phyloP scores from a whole-genome alignment of 1,140 invertebrate species.

The Phortica variegata region DNA sequence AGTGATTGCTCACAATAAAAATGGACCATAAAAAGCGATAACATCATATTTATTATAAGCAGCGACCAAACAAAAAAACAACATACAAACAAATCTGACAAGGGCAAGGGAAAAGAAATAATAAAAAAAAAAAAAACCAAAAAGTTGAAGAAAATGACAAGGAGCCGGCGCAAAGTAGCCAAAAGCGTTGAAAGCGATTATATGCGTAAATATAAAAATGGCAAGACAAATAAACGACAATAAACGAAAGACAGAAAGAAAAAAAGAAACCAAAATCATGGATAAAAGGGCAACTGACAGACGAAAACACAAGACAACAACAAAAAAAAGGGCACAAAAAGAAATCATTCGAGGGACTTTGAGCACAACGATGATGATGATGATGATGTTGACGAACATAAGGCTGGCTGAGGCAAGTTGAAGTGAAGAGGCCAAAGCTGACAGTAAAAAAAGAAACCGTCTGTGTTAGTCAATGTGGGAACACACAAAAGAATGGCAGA shows the following conservation, averaged over 20 bases:
- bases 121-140: conserved; percentile 19
- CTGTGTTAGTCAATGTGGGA: too few relatives aligned
- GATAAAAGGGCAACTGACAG: too few relatives aligned
- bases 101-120: conserved; percentile 2
- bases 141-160: conserved; percentile 8
- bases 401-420: too few relatives aligned
- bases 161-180: conserved; percentile 20
- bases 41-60: conserved; percentile 54
- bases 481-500: too few relatives aligned
- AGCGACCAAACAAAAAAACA: conserved; percentile 1
- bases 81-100: conserved; percentile 24
- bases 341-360: too few relatives aligned
- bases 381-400: too few relatives aligned
- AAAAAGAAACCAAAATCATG: too few relatives aligned
- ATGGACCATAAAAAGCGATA: conserved; percentile 54
- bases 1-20: conserved; percentile 53
- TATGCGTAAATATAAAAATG: conserved; percentile 55
- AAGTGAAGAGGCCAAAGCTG: too few relatives aligned
- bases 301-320: conserved; percentile 5
- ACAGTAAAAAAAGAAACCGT: too few relatives aligned
- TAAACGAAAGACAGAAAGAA: conserved; percentile 40
- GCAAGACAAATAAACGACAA: conserved; percentile 54
- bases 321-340: background rate
- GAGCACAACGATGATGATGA: too few relatives aligned
- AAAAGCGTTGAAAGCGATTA: conserved; percentile 50